phyloP scores from a whole-genome alignment of 2,888 invertebrate species.

The Protophormia terraenovae region DNA sequence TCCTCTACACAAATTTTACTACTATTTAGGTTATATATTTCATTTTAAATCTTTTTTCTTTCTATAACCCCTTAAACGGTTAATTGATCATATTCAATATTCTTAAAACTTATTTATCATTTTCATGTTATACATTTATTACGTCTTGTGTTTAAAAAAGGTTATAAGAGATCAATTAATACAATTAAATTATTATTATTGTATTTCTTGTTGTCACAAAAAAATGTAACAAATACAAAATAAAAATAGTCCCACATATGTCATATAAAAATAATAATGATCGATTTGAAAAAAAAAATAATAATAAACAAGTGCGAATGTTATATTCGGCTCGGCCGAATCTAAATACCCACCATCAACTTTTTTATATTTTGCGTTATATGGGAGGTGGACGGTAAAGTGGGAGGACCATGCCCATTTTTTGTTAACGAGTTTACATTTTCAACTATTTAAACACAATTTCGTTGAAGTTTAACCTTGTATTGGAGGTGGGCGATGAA shows the following conservation, averaged over 20 bases:
- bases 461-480: too few relatives aligned
- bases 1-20: too few relatives aligned
- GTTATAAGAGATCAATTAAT: constrained; percentile 78
- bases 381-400: too few relatives aligned
- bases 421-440: too few relatives aligned
- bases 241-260: constrained; percentile 1
- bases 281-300: background rate
- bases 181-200: constrained; percentile 75
- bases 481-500: too few relatives aligned
- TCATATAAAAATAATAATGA: background rate
- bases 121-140: constrained; percentile 31
- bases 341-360: too few relatives aligned
- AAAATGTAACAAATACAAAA: constrained; percentile 9
- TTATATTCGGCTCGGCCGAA: too few relatives aligned
- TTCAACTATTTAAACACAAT: too few relatives aligned
- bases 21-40: too few relatives aligned
- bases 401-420: too few relatives aligned
- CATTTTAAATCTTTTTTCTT: too few relatives aligned
- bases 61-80: constrained; percentile 31
- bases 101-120: constrained; percentile 49
- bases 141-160: constrained; percentile 47
- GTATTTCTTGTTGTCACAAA: constrained; percentile 67
- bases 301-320: background rate
- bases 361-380: too few relatives aligned
- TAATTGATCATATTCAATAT: constrained; percentile 58